Percentiles rank a stretch among this genome's conserved stretches.
Evolutionary conservation across 2,113 vertebrate genomes (phyloP).

Genomic region (Arenaria interpres): DNA sequence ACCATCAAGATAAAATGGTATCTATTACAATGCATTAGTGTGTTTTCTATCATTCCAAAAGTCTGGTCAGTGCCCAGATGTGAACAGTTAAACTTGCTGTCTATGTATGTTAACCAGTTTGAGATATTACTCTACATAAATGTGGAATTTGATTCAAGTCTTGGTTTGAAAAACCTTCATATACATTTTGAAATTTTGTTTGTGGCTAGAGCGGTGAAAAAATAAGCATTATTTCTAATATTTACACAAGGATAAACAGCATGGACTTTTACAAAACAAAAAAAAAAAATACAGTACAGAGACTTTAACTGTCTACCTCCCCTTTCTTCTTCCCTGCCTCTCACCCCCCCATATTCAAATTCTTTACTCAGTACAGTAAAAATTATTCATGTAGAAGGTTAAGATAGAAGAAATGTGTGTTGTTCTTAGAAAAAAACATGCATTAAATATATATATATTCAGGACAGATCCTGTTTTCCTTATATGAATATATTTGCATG

Average conservation of each 20-base stretch:
- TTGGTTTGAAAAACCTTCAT: not conserved
- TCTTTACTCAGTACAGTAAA: not conserved
- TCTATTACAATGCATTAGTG: not conserved
- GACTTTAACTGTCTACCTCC: not conserved
- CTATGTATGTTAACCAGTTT: not conserved
- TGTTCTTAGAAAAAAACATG: not conserved
- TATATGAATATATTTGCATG: not conserved
- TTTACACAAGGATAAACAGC: not conserved
- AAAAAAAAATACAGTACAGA: not conserved
- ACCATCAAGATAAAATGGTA: not conserved
- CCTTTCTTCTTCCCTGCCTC: not conserved
- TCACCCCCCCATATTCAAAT: not conserved
- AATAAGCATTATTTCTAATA: not conserved
- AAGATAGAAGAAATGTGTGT: not conserved
- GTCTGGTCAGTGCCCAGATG: not conserved
- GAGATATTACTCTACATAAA: not conserved
- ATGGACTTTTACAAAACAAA: not conserved
- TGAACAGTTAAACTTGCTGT: not conserved
- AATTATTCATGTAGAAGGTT: not conserved
- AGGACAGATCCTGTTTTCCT: not conserved
- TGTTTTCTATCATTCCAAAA: not conserved
- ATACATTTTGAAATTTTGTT: not conserved
- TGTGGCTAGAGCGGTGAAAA: not conserved
- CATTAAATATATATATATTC: not conserved
- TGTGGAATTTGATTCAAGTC: not conserved